phyloP scores from a whole-genome alignment of 2,888 invertebrate genomes.

The Cantharis nigra region DNA sequence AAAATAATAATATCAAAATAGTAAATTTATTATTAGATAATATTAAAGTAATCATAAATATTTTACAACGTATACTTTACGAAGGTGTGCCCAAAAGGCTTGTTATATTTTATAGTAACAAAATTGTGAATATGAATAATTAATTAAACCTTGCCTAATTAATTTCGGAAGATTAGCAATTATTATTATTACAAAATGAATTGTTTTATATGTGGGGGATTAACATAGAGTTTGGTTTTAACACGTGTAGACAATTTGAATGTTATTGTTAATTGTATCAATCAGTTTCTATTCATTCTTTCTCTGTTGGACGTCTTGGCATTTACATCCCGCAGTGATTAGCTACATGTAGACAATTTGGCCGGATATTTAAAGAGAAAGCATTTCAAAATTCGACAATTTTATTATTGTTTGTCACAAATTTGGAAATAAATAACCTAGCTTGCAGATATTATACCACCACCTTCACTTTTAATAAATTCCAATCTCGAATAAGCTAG shows the following conservation, averaged over 20 bases:
- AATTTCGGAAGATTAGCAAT: background rate
- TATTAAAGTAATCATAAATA: background rate
- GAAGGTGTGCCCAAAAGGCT: background rate
- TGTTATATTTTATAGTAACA: background rate
- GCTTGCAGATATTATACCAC: background rate
- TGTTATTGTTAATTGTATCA: conserved; percentile 52
- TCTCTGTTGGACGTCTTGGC: conserved; percentile 42
- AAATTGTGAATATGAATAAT: background rate
- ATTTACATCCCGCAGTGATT: conserved; percentile 44
- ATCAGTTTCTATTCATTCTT: conserved; percentile 49
- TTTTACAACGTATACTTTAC: background rate
- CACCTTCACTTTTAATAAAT: background rate
- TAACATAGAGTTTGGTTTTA: conserved; percentile 2
- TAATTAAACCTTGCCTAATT: background rate
- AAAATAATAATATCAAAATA: background rate
- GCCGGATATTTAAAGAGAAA: conserved; percentile 22
- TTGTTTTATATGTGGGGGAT: background rate
- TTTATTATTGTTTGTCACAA: background rate
- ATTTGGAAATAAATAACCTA: background rate
- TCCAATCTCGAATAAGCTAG: background rate
- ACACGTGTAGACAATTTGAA: conserved; percentile 48
- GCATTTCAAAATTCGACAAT: conserved; percentile 3
- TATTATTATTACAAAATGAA: background rate
- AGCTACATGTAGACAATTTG: conserved; percentile 31
- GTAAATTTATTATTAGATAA: background rate